Percentiles rank a stretch among this genome's conserved stretches.
Evolutionary conservation across 2,797 vertebrate species (phyloP).

Genomic region (Corythornis leucogaster): DNA sequence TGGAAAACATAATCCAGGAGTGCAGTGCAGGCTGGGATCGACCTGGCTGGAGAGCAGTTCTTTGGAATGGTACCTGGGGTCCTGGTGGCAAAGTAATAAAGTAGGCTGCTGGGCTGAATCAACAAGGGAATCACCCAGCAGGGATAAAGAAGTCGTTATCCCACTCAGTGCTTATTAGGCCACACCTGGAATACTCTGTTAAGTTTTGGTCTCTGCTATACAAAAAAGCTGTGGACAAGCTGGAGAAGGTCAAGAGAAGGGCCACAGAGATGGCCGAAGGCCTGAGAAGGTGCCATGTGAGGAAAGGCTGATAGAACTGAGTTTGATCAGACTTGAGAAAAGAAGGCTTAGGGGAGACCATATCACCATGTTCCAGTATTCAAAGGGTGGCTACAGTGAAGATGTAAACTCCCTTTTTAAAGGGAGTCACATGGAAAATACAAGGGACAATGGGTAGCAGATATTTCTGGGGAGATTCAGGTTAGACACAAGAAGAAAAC

Average conservation of each 20-base stretch:
- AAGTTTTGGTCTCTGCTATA: neutral
- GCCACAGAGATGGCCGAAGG: neutral
- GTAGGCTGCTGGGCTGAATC: neutral
- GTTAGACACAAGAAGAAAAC: neutral
- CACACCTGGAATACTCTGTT: neutral
- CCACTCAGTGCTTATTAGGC: neutral
- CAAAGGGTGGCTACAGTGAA: neutral
- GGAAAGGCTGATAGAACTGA: neutral
- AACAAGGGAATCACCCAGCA: neutral
- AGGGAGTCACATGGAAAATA: neutral
- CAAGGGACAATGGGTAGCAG: neutral
- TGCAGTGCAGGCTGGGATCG: neutral
- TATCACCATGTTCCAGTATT: neutral
- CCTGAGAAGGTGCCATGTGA: neutral
- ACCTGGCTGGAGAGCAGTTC: neutral
- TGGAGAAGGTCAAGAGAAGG: neutral
- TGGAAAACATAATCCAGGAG: neutral
- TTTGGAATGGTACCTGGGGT: neutral
- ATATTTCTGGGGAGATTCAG: neutral
- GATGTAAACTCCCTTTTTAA: neutral
- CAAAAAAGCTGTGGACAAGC: neutral
- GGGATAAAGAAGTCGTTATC: neutral
- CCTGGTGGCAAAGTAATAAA: neutral
- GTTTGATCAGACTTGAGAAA: neutral
- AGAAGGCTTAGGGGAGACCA: neutral